These are phyloP conservation scores for Cebidichthys violaceus DNA, from an alignment of 2,113 vertebrate genomes.

Conservation along the genomic window DNA sequence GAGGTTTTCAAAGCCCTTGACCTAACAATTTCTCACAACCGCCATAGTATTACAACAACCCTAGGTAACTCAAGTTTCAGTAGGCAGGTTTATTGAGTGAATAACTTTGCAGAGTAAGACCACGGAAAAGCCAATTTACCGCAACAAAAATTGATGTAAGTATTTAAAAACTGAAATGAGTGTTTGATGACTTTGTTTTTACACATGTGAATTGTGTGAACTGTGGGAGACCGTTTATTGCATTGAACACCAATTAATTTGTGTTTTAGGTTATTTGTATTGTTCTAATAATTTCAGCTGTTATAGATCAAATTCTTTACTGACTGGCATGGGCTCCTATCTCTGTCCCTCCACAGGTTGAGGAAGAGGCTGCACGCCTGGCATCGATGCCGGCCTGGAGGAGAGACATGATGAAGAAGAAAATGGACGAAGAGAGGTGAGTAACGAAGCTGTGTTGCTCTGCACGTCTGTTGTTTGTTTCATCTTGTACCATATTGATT, in stretches of 20 bases:
- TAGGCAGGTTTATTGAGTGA: background rate
- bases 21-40: background rate
- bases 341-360: constrained; percentile 81
- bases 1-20: constrained; percentile 6
- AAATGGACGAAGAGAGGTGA: constrained; percentile 96
- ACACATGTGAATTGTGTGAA: background rate
- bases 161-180: constrained; percentile 11
- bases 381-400: constrained; percentile 96
- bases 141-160: constrained; percentile 24
- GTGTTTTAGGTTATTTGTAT: background rate
- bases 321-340: constrained; percentile 43
- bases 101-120: constrained; percentile 3
- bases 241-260: background rate
- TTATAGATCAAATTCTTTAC: constrained; percentile 18
- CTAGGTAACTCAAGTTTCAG: background rate
- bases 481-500: background rate
- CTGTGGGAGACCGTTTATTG: background rate
- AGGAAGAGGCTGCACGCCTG: constrained; percentile 90
- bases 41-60: background rate
- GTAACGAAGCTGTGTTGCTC: constrained; percentile 39
- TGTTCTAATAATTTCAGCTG: background rate
- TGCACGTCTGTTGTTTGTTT: background rate
- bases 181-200: constrained; percentile 5
- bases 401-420: constrained; percentile 96
- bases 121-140: background rate